Conservation (phyloP, 23 tunicate genomes). For the Botrylloides violaceus region DNA sequence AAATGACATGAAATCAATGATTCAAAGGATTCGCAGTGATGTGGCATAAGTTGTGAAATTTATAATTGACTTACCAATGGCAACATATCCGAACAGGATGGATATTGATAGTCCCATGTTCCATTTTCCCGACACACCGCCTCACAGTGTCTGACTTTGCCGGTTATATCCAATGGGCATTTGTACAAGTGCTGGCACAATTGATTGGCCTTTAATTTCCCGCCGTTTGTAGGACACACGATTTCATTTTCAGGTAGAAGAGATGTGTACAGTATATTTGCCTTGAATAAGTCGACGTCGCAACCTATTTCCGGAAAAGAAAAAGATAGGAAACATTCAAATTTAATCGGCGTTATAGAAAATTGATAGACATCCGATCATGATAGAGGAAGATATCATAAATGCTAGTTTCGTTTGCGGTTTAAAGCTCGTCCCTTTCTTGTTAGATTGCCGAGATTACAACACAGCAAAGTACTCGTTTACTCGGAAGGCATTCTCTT, state of each 20-base stretch:
- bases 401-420: no score
- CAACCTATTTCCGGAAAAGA: neutral
- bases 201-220: neutral
- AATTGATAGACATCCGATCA: no score
- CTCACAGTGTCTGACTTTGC: neutral
- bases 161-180: slow-evolving; percentile 13
- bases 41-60: no score
- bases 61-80: slow-evolving; percentile 18
- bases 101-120: slow-evolving; percentile 21
- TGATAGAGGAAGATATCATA: no score
- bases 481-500: no score
- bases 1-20: no score
- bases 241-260: neutral
- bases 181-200: slow-evolving; percentile 10
- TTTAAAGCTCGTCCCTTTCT: no score
- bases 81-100: slow-evolving; percentile 3
- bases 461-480: no score
- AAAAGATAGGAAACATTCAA: no score
- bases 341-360: no score
- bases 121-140: slow-evolving; percentile 10
- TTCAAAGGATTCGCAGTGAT: no score
- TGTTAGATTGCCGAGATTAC: no score
- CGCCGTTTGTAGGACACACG: slow-evolving; percentile 4
- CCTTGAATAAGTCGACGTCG: neutral
- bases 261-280: neutral